Evolutionary conservation across 2,797 vertebrate genomes (phyloP), one percentile per base, ranked within the genome.

Genomic region (Miichthys miiuy): DNA sequence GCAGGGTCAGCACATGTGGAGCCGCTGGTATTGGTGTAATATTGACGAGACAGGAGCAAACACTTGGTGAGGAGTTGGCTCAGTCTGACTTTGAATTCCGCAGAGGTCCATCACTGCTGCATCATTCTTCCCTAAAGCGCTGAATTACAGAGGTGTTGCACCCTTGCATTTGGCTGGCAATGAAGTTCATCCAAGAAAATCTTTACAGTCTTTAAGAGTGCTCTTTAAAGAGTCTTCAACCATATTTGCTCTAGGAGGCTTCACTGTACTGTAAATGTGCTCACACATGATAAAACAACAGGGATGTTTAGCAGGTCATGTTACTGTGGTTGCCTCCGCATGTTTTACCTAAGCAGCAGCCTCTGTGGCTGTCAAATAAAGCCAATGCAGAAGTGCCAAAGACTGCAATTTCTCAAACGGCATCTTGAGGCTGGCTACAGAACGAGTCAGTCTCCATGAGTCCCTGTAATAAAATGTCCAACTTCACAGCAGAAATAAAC

Each of bases 51-150:
- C 6, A 75, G 42, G 38, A 47, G 65, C 55, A 23, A 20, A 20
- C 25, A 20, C 72, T 51, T 57, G 74, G 42, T 62, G 50, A 54
- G 52, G 58, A 65, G 63, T 38, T 67, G 72, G 42, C 54, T 41
- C 64, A 48, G 58, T 48, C 68, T 78, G 70, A 46, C 79, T 84
- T 64, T 77, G 30, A 70, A 83, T 62, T 82, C 61, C 6, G 17
- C 41, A 48, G 18, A 66, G 66, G 34, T 63, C 51, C 66, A 51
- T 6, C 6, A 14, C 67, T 48, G 50, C 58, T 65, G 64, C n/a
- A 62, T 52, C 34, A 21, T 51, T 72, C 34, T 38, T 71, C 57
- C 52, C 30, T 61, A 25, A 67, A 63, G 42, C 3, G 30, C 51
- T 60, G 71, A 66, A 71, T 70, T 21, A 54, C 57, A 64, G 34